phyloP scores from a whole-genome alignment of 2,888 invertebrate genomes.

The Microdon myrmicae region DNA sequence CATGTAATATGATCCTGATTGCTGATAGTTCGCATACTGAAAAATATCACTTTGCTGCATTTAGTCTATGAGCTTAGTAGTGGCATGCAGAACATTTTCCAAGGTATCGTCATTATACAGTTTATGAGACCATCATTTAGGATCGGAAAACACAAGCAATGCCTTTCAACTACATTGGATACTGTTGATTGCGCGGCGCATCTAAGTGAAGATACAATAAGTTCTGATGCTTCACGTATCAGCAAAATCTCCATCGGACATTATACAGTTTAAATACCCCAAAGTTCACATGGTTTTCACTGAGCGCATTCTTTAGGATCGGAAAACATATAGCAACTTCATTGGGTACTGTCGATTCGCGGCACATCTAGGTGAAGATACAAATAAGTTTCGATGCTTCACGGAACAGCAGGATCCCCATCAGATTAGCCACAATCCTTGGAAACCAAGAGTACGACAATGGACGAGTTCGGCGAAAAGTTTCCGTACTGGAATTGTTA shows the following conservation, averaged over 20 bases:
- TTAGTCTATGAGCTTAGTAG: conserved; percentile 92
- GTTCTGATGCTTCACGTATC: too few relatives aligned
- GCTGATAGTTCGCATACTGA: conserved; percentile 98
- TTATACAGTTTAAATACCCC: conserved; percentile 93
- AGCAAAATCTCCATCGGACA: too few relatives aligned
- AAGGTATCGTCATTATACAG: conserved; percentile 96
- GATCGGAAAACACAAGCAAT: too few relatives aligned
- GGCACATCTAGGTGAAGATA: conserved; percentile 89
- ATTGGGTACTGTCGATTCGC: conserved; percentile 94
- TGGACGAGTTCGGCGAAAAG: conserved; percentile 95
- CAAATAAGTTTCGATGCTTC: conserved; percentile 97
- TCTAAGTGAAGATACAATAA: too few relatives aligned
- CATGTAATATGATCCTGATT: conserved; percentile 97
- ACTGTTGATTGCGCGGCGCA: too few relatives aligned
- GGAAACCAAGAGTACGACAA: conserved; percentile 94
- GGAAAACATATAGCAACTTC: conserved; percentile 93
- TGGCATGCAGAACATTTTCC: conserved; percentile 94
- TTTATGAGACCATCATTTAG: too few relatives aligned
- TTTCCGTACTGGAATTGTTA: conserved; percentile 95
- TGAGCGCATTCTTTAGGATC: conserved; percentile 94
- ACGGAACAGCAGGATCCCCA: conserved; percentile 94
- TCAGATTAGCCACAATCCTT: conserved; percentile 98
- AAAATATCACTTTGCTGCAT: conserved; percentile 94
- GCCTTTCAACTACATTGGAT: too few relatives aligned
- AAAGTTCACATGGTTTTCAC: conserved; percentile 97